phyloP scores from a whole-genome alignment of 2,888 invertebrate genomes.

The Drymonia ruficornis region DNA sequence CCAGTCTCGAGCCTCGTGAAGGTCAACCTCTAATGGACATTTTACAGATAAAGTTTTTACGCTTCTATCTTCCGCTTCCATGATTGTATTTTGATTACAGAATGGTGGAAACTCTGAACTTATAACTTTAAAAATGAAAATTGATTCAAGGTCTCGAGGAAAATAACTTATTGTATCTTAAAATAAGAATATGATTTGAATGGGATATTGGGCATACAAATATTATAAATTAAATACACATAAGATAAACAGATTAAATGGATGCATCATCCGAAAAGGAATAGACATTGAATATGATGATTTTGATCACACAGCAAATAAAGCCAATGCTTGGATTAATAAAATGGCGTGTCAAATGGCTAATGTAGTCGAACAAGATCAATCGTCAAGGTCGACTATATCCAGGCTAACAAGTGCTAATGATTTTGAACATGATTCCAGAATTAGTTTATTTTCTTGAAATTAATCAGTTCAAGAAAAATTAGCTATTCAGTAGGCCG shows the following conservation, averaged over 20 bases:
- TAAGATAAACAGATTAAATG: background rate
- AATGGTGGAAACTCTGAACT: conserved; percentile 4
- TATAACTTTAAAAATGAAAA: background rate
- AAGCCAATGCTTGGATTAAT: background rate
- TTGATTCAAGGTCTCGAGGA: background rate
- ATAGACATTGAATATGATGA: background rate
- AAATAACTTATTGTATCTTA: background rate
- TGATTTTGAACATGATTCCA: conserved; percentile 2
- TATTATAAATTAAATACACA: background rate
- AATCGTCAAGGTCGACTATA: conserved; percentile 36
- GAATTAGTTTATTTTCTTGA: background rate
- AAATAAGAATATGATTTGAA: too few species aligned
- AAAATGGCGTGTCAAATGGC: conserved; percentile 24
- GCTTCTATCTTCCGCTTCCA: conserved; percentile 33
- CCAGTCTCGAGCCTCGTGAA: conserved; percentile 38
- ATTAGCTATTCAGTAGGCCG: too few species aligned
- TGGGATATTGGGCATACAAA: too few species aligned
- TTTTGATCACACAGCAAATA: background rate
- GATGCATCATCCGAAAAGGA: background rate
- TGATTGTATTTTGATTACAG: conserved; percentile 17
- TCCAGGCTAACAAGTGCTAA: conserved; percentile 30
- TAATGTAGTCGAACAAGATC: conserved; percentile 29
- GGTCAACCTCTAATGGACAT: conserved; percentile 41
- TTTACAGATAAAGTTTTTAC: conserved; percentile 36
- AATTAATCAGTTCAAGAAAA: too few species aligned